Evolutionary conservation across 2,888 invertebrate species (phyloP).

Genomic region (Hylaea fasciaria): DNA sequence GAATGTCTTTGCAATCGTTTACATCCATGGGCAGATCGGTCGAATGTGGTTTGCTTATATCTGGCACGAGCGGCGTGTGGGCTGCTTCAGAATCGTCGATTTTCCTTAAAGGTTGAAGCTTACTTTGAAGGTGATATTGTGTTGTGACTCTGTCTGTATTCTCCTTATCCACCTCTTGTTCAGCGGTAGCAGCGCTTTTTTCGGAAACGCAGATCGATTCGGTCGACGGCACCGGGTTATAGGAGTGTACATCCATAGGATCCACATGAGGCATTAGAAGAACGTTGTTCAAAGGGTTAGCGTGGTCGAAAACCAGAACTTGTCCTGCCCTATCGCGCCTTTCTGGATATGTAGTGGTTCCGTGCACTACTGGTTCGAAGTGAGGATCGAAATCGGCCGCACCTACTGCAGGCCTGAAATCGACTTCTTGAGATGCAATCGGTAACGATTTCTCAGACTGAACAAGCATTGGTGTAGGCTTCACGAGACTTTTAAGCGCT

Average conservation of each 20-base stretch:
- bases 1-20: slow-evolving; percentile 50
- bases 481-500: slow-evolving; percentile 35
- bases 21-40: slow-evolving; percentile 51
- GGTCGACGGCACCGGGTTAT: slow-evolving; percentile 51
- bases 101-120: slow-evolving; percentile 22
- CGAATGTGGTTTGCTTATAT: slow-evolving; percentile 45
- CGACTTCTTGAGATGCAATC: slow-evolving; percentile 8
- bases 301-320: slow-evolving; percentile 66
- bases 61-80: slow-evolving; percentile 37
- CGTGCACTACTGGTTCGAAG: background rate
- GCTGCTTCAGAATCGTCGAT: slow-evolving; percentile 38
- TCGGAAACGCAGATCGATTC: slow-evolving; percentile 30
- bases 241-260: slow-evolving; percentile 54
- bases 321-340: slow-evolving; percentile 18
- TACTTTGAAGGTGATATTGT: slow-evolving; percentile 34
- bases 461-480: slow-evolving; percentile 11
- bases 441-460: slow-evolving; percentile 31
- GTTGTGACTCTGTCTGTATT: slow-evolving; percentile 37
- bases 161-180: slow-evolving; percentile 21
- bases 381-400: too few species aligned
- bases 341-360: background rate
- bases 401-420: background rate
- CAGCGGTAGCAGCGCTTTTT: slow-evolving; percentile 19
- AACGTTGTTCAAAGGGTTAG: slow-evolving; percentile 74
- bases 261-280: slow-evolving; percentile 48